These are phyloP conservation scores for Horisme vitalbata DNA, from an alignment of 2,888 invertebrate species.

Conservation along the genomic window DNA sequence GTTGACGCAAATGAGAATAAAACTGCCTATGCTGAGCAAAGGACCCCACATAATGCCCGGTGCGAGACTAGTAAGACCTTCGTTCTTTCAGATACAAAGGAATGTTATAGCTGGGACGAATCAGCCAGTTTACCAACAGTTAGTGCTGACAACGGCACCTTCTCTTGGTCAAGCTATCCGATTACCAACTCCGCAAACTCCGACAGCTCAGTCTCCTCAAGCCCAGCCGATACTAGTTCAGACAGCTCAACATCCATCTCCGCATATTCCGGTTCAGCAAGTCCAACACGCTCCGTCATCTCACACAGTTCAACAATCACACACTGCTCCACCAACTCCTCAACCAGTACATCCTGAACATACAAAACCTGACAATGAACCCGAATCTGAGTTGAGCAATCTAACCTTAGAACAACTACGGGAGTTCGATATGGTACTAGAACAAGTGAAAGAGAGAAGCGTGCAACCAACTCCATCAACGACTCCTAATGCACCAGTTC, in stretches of 20 bases:
- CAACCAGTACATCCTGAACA: slow-evolving; percentile 8
- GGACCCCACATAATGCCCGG: slow-evolving; percentile 81
- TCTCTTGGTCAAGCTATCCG: slow-evolving; percentile 71
- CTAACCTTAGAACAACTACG: slow-evolving; percentile 89
- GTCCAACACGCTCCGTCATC: slow-evolving; percentile 21
- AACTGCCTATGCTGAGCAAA: slow-evolving; percentile 78
- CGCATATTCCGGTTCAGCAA: slow-evolving; percentile 24
- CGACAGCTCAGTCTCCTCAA: slow-evolving; percentile 55
- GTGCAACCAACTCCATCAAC: slow-evolving; percentile 75
- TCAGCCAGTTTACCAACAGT: slow-evolving; percentile 78
- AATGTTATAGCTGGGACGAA: slow-evolving; percentile 83
- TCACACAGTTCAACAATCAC: slow-evolving; percentile 13
- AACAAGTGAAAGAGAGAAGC: slow-evolving; percentile 90
- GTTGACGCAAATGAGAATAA: slow-evolving; percentile 80
- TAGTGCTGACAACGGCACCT: slow-evolving; percentile 76
- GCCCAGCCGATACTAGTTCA: slow-evolving; percentile 17
- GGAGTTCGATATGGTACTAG: slow-evolving; percentile 91
- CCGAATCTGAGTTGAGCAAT: slow-evolving; percentile 86
- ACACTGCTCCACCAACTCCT: slow-evolving; percentile 20
- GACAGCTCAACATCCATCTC: slow-evolving; percentile 13
- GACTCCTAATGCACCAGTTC: slow-evolving; percentile 38
- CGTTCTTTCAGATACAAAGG: slow-evolving; percentile 84
- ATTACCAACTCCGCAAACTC: slow-evolving; percentile 56
- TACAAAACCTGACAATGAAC: slow-evolving; percentile 19
- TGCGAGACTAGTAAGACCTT: slow-evolving; percentile 80